phyloP scores from a whole-genome alignment of 1,140 invertebrate genomes.

The Drosophila gunungcola region DNA sequence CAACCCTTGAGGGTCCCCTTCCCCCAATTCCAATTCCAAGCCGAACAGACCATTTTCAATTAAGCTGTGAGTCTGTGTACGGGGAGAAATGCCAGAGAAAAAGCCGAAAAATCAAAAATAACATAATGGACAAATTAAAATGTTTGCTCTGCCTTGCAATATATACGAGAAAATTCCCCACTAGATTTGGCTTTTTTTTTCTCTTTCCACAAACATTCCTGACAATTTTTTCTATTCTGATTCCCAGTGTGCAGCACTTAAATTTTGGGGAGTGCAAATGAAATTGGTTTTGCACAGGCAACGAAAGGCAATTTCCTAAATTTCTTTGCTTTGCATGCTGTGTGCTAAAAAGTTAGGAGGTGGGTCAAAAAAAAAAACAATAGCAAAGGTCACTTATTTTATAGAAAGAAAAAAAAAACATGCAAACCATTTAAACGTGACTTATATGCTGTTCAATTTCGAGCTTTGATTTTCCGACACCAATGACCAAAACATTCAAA shows the following conservation, averaged over 20 bases:
- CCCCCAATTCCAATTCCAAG: neutral
- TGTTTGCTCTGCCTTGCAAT: slow-evolving; percentile 44
- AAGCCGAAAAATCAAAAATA: slow-evolving; percentile 76
- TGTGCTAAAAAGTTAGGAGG: slow-evolving; percentile 7
- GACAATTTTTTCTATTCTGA: slow-evolving; percentile 14
- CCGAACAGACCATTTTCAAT: slow-evolving; percentile 67
- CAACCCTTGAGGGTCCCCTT: slow-evolving; percentile 40
- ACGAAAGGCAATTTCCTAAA: slow-evolving; percentile 45
- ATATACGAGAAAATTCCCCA: slow-evolving; percentile 47
- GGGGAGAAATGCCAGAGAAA: slow-evolving; percentile 24
- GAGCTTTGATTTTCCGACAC: neutral
- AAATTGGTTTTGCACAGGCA: slow-evolving; percentile 61
- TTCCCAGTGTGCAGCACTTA: slow-evolving; percentile 46
- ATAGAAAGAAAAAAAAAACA: neutral
- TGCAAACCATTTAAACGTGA: neutral
- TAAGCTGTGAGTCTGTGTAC: slow-evolving; percentile 34
- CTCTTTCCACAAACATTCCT: slow-evolving; percentile 22
- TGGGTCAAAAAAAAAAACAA: slow-evolving; percentile 8
- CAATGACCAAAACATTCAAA: neutral
- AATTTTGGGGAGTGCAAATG: slow-evolving; percentile 61
- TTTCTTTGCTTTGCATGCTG: slow-evolving; percentile 35
- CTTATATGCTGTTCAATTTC: neutral
- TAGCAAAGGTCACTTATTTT: slow-evolving; percentile 28
- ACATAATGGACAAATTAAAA: slow-evolving; percentile 74
- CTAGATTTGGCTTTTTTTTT: slow-evolving; percentile 55